Evolutionary conservation across 1,140 invertebrate species (phyloP).

Genomic region (Drosophila melanica): DNA sequence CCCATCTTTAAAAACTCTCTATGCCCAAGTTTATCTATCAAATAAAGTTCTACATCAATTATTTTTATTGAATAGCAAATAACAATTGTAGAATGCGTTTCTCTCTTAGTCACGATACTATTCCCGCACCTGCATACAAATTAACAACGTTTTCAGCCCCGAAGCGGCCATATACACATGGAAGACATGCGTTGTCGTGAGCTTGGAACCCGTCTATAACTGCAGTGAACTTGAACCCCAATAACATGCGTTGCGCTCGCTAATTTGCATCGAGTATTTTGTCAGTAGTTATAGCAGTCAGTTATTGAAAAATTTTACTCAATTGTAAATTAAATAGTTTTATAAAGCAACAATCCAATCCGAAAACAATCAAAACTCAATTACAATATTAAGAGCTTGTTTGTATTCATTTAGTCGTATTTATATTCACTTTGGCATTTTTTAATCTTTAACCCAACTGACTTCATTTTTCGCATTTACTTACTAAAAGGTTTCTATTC

Average conservation of each 20-base stretch:
- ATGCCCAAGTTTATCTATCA: conserved; percentile 2
- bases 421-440: neutral
- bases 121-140: conserved; percentile 34
- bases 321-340: no score
- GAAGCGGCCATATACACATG: neutral
- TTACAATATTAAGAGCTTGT: neutral
- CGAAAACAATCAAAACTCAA: neutral
- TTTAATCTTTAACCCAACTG: neutral
- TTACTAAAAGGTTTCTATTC: neutral
- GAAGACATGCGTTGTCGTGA: conserved; percentile 25
- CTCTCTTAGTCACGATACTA: conserved; percentile 1
- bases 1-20: neutral
- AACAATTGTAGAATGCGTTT: conserved; percentile 11
- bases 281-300: neutral
- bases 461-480: neutral
- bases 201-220: conserved; percentile 11
- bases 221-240: conserved; percentile 40
- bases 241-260: conserved; percentile 1
- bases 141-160: conserved; percentile 9
- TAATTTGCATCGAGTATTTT: neutral
- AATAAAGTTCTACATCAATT: conserved; percentile 36
- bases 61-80: conserved; percentile 11
- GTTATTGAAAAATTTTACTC: no score
- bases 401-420: neutral
- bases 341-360: no score